These are phyloP conservation scores for Thysanoteuthis rhombus DNA, from an alignment of 2,888 invertebrate species.

Conservation along the genomic window DNA sequence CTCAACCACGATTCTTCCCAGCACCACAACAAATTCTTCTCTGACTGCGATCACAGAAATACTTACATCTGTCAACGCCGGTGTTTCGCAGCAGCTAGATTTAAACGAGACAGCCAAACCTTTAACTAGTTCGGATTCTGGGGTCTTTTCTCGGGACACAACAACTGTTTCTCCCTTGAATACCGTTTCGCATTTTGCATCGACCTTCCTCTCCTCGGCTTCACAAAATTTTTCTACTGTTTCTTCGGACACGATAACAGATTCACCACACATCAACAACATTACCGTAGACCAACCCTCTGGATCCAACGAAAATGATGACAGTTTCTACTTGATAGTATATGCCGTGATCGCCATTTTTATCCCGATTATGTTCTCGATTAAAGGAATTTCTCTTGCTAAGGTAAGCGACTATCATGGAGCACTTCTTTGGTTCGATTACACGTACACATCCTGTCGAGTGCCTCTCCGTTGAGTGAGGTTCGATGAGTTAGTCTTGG, in stretches of 20 bases:
- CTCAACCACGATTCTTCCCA: background rate
- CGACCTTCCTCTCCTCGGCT: background rate
- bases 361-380: background rate
- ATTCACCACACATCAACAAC: background rate
- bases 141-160: background rate
- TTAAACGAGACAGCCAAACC: background rate
- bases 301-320: background rate
- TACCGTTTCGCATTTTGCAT: background rate
- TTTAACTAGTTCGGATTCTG: background rate
- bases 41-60: background rate
- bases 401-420: background rate
- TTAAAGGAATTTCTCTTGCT: constrained; percentile 22
- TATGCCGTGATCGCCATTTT: background rate
- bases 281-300: background rate
- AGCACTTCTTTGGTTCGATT: too few relatives aligned
- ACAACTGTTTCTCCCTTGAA: background rate
- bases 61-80: background rate
- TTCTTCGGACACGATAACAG: background rate
- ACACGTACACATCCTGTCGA: too few relatives aligned
- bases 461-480: too few relatives aligned
- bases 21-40: too few relatives aligned
- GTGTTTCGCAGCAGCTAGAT: background rate
- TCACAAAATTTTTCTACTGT: too few relatives aligned
- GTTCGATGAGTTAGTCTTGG: too few relatives aligned
- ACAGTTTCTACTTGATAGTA: background rate